Conservation (phyloP, 2,797 vertebrate species). For the Spondyliosoma cantharus region DNA sequence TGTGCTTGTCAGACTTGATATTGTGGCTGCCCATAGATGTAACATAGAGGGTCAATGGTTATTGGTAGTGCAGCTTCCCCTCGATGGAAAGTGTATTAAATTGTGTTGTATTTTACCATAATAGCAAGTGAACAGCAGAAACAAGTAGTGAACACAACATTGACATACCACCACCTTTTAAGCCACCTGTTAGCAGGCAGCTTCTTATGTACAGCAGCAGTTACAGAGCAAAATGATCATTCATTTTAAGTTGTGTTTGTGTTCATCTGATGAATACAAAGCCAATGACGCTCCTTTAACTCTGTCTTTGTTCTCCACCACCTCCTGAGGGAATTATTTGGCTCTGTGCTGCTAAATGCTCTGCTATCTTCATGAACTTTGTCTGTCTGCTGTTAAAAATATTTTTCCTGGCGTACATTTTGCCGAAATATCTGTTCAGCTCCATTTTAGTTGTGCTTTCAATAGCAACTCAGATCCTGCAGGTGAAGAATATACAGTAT, state of each 20-base stretch:
- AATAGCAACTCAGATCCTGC: conserved; percentile 1
- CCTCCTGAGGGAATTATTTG: not conserved
- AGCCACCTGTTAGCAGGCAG: not conserved
- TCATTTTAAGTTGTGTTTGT: not conserved
- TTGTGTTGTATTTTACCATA: not conserved
- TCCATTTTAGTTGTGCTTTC: not conserved
- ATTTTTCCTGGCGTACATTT: not conserved
- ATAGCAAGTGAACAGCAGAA: not conserved
- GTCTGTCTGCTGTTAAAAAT: not conserved
- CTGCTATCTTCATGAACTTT: not conserved
- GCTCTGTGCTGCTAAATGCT: not conserved
- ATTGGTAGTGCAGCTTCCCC: not conserved
- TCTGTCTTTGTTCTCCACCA: not conserved
- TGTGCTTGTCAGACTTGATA: not conserved
- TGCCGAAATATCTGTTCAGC: not conserved
- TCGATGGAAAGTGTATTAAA: too few relatives aligned
- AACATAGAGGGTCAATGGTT: not conserved
- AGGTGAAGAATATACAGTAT: conserved; percentile 25
- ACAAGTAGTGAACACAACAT: not conserved
- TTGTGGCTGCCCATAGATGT: not conserved
- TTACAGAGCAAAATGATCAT: not conserved
- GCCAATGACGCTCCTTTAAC: not conserved
- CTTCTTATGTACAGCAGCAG: not conserved
- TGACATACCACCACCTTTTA: not conserved
- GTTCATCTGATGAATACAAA: not conserved